Percentiles rank a stretch among this genome's conserved stretches.
Conservation (phyloP, 1,140 invertebrate species). For the Druon quercuslanigerum region DNA sequence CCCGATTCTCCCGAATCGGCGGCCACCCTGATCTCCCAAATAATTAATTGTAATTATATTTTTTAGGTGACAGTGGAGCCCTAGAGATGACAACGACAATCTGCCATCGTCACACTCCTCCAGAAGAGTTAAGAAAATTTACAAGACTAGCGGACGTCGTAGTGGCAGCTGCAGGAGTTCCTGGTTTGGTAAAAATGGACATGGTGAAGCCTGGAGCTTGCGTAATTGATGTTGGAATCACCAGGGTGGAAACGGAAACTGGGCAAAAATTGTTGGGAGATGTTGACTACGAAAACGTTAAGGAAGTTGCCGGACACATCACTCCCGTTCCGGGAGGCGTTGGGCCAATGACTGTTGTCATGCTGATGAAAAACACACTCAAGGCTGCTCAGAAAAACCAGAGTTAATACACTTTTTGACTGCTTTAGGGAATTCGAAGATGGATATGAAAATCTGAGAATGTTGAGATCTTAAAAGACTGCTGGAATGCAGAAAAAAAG, state of each 20-base stretch:
- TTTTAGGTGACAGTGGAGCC: slow-evolving; percentile 77
- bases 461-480: background rate
- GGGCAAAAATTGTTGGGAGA: slow-evolving; percentile 89
- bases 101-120: slow-evolving; percentile 90
- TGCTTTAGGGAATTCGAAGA: background rate
- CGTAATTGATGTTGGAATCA: slow-evolving; percentile 93
- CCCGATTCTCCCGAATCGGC: too few relatives aligned
- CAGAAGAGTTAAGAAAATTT: slow-evolving; percentile 82
- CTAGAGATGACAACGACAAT: slow-evolving; percentile 91
- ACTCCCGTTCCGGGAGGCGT: slow-evolving; percentile 93
- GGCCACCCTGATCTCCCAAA: too few relatives aligned
- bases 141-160: slow-evolving; percentile 88
- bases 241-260: slow-evolving; percentile 80
- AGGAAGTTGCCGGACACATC: slow-evolving; percentile 85
- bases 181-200: slow-evolving; percentile 86
- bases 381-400: slow-evolving; percentile 78
- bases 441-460: background rate
- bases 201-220: slow-evolving; percentile 93
- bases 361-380: slow-evolving; percentile 91
- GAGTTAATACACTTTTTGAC: background rate
- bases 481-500: background rate
- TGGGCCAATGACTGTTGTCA: slow-evolving; percentile 92
- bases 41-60: background rate
- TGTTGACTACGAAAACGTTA: slow-evolving; percentile 88
- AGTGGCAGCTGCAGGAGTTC: slow-evolving; percentile 87